Evolutionary conservation across 2,113 vertebrate species (phyloP).

Genomic region (Terrapene triunguis): DNA sequence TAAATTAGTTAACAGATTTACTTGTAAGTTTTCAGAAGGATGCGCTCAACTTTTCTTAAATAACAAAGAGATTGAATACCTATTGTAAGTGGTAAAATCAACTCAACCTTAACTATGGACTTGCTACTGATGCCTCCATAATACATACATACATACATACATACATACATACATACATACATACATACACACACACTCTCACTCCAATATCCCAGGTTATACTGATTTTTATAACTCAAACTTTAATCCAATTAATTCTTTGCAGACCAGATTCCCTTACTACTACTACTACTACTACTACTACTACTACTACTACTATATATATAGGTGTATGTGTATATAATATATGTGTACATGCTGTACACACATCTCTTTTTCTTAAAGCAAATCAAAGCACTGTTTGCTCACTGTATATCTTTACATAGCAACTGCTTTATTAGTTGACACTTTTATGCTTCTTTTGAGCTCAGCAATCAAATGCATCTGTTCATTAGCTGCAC

Average conservation of each 20-base stretch:
- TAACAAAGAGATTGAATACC: neutral
- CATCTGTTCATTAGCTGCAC: slow-evolving; percentile 43
- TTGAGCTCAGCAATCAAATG: slow-evolving; percentile 4
- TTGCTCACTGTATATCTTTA: neutral
- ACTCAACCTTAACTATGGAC: fast-evolving
- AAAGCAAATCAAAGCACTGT: neutral
- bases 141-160: neutral
- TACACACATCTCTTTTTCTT: neutral
- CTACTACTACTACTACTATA: neutral
- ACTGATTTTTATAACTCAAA: neutral
- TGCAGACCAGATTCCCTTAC: neutral
- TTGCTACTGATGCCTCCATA: neutral
- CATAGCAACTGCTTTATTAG: neutral
- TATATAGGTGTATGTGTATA: fast-evolving
- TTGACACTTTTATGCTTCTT: fast-evolving
- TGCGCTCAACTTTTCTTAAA: neutral
- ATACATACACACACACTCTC: fast-evolving
- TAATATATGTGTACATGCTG: fast-evolving
- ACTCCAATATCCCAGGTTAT: neutral
- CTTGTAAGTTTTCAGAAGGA: neutral
- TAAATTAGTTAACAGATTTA: neutral
- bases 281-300: no score
- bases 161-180: no score
- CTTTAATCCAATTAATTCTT: neutral
- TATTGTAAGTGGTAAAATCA: neutral